These are phyloP conservation scores for Dasyurus viverrinus DNA, from an alignment of 2,113 vertebrate genomes.

Conservation along the genomic window DNA sequence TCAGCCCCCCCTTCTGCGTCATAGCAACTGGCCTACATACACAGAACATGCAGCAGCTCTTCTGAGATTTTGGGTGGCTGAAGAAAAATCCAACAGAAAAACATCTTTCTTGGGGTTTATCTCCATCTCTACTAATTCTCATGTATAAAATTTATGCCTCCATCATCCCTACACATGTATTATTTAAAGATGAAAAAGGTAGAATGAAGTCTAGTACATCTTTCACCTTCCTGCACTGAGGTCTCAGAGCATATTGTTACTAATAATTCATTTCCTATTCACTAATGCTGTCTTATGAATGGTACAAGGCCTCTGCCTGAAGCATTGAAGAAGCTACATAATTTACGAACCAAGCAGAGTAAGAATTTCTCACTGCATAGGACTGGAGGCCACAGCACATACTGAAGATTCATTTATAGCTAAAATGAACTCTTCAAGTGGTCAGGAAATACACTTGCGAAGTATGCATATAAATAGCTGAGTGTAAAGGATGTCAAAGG, in stretches of 20 bases:
- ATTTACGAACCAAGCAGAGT: conserved; percentile 48
- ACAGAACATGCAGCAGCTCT: conserved; percentile 48
- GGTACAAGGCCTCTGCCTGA: conserved; percentile 42
- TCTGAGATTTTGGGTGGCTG: conserved; percentile 55
- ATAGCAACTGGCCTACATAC: conserved; percentile 75
- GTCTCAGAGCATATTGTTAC: conserved; percentile 31
- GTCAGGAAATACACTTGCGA: conserved; percentile 61
- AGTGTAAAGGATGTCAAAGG: not conserved
- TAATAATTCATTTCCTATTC: conserved; percentile 64
- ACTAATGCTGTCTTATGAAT: conserved; percentile 43
- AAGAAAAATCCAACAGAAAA: conserved; percentile 31
- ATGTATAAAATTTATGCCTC: conserved; percentile 13
- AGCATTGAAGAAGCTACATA: conserved; percentile 27
- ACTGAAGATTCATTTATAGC: conserved; percentile 35
- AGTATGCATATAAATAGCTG: conserved; percentile 1
- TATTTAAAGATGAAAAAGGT: conserved; percentile 65
- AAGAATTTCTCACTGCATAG: not conserved
- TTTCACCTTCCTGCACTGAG: not conserved
- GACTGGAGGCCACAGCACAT: not conserved
- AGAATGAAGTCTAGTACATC: not conserved
- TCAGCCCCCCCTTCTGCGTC: conserved; percentile 60
- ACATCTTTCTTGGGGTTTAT: not conserved
- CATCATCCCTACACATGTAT: not conserved
- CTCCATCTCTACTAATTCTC: conserved; percentile 30
- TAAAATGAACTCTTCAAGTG: not conserved